Evolutionary conservation across 2,888 invertebrate species (phyloP), one percentile per base, ranked within the genome.

Genomic region (Steinernema hermaphroditum): DNA sequence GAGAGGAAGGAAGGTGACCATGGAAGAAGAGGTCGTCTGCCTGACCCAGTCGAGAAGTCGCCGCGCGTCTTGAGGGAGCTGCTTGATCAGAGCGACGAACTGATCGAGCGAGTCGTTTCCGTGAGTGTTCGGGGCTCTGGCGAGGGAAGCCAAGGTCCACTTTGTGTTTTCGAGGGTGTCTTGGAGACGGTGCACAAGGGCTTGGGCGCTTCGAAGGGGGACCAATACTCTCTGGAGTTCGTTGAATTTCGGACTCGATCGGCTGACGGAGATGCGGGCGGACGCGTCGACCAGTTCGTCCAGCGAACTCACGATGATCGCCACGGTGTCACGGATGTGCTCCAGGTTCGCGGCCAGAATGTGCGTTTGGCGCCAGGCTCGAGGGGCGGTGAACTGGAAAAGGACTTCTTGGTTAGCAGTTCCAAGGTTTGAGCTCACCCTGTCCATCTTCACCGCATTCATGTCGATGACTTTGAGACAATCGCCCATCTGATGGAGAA

Each of bases 1-100:
- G 32, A 62, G 62, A 2, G 62, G 16, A 2, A 62, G 32, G 34
- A 62, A 62, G 32, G 62, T 62, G 62, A 62, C 32, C 62, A 62
- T 62, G 16, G 62, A 62, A n/a, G 62, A 62, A 32, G 62, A 27
- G 16, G 29, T n/a, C 27, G 27, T 62, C 32, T 62, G 62, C 62
- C 62, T 29, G 83, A 95, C 94, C 86, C 94, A 93, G 16, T 94
- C 93, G 22, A 94, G 92, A 19, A 93, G 92, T 87, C 93, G 92
- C 78, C 93, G 90, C 46, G 94, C 93, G 88, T 95, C 94, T 87
- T 93, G 93, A 0, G 92, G 93, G 32, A 77, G 68, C 75, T 76
- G 49, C 9, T 93, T 92, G 85, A 93, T 91, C 19, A 94, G 92
- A 12, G 92, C 92, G 77, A 94, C 92, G 75, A 96, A 90, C 87